Evolutionary conservation across 2,888 invertebrate genomes (phyloP), one percentile per base, ranked within the genome.

Genomic region (Agriopis marginaria): DNA sequence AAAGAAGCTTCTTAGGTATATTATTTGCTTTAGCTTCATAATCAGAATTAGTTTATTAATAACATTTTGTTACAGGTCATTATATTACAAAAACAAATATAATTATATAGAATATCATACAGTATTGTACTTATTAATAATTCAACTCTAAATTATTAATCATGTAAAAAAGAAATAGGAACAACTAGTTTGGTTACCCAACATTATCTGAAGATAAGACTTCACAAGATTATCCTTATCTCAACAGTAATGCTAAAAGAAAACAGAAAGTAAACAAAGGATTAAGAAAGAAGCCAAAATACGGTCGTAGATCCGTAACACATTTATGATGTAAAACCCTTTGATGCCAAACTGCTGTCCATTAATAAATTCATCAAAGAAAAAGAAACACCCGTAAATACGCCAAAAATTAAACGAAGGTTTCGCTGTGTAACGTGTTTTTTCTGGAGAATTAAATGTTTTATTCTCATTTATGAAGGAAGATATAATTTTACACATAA

Each of bases 241-340:
- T 59, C 44, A 45, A 39, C 39, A 4, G 11, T 47, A 12, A 44
- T 14, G 58, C 17, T 5, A 55, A 55, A 55, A 66, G 59, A 55
- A 49, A 47, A 60, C 9, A 40, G 4, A 7, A 47, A 55, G 49
- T 47, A 66, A 58, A 62, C 56, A 67, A 67, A 67, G 56, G 67
- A 45, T 67, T 55, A 62, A 11, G 40, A n/a, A n/a, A n/a, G n/a
- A n/a, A 40, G 49, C 12, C 14, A 49, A 47, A 40, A 60, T 49
- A 49, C 6, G 14, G 17, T 11, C 58, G 17, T 17, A 58, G 17
- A 45, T 40, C 12, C 32, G 14, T 32, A 45, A 47, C 42, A 51
- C 40, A 51, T 61, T 42, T 42, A 55, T 55, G 39, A 60, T 49
- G 39, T 17, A 47, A 32, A 51, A 40, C 17, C 45, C 40, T 61